phyloP scores from a whole-genome alignment of 2,797 vertebrate genomes.

The Echeneis naucrates region DNA sequence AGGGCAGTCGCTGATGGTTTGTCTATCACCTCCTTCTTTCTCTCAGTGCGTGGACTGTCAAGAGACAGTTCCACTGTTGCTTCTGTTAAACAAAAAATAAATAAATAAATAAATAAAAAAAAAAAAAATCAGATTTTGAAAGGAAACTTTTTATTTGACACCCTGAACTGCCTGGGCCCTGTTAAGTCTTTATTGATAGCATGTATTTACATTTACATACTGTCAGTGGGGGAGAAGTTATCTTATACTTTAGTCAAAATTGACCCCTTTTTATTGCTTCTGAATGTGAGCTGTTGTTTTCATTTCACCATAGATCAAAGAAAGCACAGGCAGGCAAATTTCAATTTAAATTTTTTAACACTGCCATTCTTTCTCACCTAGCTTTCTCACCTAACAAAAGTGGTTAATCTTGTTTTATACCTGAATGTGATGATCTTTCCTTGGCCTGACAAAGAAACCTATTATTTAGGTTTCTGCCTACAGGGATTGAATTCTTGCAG shows the following conservation, averaged over 20 bases:
- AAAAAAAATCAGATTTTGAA: background rate
- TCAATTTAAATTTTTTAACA: too few species aligned
- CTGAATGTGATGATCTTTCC: background rate
- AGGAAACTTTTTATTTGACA: constrained; percentile 2
- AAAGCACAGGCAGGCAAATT: too few species aligned
- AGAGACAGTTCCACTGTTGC: constrained; percentile 96
- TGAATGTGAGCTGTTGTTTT: too few species aligned
- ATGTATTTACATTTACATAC: background rate
- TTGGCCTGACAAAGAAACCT: background rate
- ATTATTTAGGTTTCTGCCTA: background rate
- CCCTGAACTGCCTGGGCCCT: background rate
- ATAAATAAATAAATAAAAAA: too few species aligned
- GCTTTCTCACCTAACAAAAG: background rate
- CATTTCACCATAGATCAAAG: too few species aligned
- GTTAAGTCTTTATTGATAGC: background rate
- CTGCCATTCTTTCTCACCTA: background rate
- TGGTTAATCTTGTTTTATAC: background rate
- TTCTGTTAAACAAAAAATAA: constrained; percentile 85
- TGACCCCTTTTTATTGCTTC: too few species aligned
- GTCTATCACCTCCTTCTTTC: constrained; percentile 84
- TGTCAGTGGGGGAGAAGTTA: too few species aligned
- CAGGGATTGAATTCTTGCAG: background rate
- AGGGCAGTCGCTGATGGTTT: constrained; percentile 80
- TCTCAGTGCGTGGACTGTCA: constrained; percentile 88
- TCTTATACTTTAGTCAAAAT: too few species aligned